Evolutionary conservation across 1,140 invertebrate species (phyloP), one percentile per base, ranked within the genome.

Genomic region (Ceratoteleas bidentatus): DNA sequence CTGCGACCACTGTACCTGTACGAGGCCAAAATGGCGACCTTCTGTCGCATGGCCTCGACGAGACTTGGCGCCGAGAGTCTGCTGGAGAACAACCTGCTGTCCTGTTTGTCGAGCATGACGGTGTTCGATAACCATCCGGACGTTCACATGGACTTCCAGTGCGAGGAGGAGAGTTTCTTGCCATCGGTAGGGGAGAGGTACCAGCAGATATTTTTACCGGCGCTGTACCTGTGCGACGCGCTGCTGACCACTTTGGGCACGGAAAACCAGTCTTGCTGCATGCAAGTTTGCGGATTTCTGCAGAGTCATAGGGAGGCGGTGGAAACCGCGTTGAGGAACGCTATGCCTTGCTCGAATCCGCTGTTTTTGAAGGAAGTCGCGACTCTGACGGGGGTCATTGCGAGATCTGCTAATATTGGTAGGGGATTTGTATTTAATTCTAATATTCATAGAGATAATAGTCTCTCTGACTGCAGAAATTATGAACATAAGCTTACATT

Each of bases 1-100:
- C 91, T 98, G 24, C 93, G 95, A 66, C 94, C 95, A 0, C 90
- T 98, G 0, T 98, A 97, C 91, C 93, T 98, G 0, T 98, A 97
- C 90, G 96, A 97, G 88, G 96, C 96, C 0, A 96, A 97, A 90
- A 95, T 98, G 94, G 93, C 96, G 56, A 92, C 97, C 62, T 92
- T 98, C 11, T 94, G 94, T 7, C 92, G 96, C 84, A 92, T 98
- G 75, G 95, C 96, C 0, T 93, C 94, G 13, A 94, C 93, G 0
- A 92, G 93, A 68, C 85, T 93, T 24, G 97, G 97, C 7, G 96
- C 97, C 0, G 94, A 96, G 83, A 92, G 95, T 13, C 85, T 98
- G 6, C 85, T 98, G 8, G 93, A 95, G 77, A 95, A 95, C 85
- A 96, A 96, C 40, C 91, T 95, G 1, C 91, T 98, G 53, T 92